These are phyloP conservation scores for Drosophila aldrichi DNA, from an alignment of 2,888 invertebrate species.

Conservation along the genomic window DNA sequence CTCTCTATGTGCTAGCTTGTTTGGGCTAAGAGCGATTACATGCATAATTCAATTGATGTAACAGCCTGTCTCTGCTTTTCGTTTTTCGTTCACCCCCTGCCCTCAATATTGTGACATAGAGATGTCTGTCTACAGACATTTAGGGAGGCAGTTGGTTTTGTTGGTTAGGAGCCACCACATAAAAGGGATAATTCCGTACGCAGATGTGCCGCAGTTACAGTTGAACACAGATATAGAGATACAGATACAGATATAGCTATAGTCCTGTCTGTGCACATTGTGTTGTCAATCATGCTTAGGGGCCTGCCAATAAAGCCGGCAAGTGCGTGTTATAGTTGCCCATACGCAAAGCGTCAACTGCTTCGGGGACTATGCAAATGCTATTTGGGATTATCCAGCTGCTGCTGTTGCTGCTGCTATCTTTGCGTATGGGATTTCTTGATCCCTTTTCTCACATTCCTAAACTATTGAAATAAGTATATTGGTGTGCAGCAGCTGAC, in stretches of 20 bases:
- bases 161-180: slow-evolving; percentile 1
- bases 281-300: slow-evolving; percentile 72
- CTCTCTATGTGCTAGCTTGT: slow-evolving; percentile 4
- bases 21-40: slow-evolving; percentile 67
- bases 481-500: background rate
- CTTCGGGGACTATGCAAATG: slow-evolving; percentile 65
- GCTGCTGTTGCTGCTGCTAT: slow-evolving; percentile 32
- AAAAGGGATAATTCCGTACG: slow-evolving; percentile 47
- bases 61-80: slow-evolving; percentile 44
- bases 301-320: slow-evolving; percentile 36
- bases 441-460: background rate
- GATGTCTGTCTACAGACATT: slow-evolving; percentile 4
- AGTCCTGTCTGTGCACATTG: slow-evolving; percentile 29
- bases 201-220: slow-evolving; percentile 44
- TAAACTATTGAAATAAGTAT: slow-evolving; percentile 40
- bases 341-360: slow-evolving; percentile 8
- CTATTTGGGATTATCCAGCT: slow-evolving; percentile 53
- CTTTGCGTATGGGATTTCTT: slow-evolving; percentile 5
- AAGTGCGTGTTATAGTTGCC: slow-evolving; percentile 30
- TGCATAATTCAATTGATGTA: slow-evolving; percentile 76
- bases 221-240: slow-evolving; percentile 6
- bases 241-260: slow-evolving; percentile 22
- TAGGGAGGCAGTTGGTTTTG: background rate
- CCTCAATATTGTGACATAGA: background rate
- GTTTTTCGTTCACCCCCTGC: background rate